Percentiles rank a stretch among this genome's conserved stretches.
phyloP scores from a whole-genome alignment of 2,888 invertebrate species.

The Morpho deidamia region DNA sequence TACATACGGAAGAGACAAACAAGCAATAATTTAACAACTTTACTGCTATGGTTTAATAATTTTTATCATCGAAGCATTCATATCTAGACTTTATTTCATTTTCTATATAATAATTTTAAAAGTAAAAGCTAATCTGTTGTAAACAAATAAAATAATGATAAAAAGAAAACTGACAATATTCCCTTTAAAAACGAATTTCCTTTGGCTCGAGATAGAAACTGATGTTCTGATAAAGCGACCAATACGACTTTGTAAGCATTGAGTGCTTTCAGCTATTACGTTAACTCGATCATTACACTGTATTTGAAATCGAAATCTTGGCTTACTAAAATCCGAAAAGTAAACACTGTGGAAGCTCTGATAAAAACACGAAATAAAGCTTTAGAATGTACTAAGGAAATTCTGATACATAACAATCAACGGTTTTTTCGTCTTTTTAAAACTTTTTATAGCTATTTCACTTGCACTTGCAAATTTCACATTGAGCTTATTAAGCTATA shows the following conservation, averaged over 20 bases:
- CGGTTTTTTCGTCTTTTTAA: not conserved
- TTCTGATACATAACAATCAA: not conserved
- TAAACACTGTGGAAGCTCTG: constrained; percentile 20
- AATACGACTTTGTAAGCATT: constrained; percentile 72
- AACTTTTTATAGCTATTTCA: not conserved
- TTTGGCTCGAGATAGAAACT: constrained; percentile 67
- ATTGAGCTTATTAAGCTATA: not conserved
- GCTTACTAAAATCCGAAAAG: not conserved
- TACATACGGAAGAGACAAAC: too few species aligned
- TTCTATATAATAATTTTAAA: too few species aligned
- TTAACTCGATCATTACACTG: constrained; percentile 70
- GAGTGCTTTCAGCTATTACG: constrained; percentile 76
- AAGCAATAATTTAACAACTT: too few species aligned
- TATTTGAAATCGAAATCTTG: constrained; percentile 51
- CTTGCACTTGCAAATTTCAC: not conserved
- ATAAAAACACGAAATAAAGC: constrained; percentile 3
- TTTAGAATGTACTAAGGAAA: not conserved
- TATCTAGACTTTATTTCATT: too few species aligned
- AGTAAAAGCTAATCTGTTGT: constrained; percentile 32
- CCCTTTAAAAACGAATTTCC: constrained; percentile 61
- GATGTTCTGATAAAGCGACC: constrained; percentile 67
- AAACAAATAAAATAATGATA: constrained; percentile 46
- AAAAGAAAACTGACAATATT: constrained; percentile 48
- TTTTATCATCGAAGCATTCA: too few species aligned
- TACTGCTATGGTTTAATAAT: too few species aligned